phyloP scores from a whole-genome alignment of 2,797 vertebrate species.

The Karalla daura region DNA sequence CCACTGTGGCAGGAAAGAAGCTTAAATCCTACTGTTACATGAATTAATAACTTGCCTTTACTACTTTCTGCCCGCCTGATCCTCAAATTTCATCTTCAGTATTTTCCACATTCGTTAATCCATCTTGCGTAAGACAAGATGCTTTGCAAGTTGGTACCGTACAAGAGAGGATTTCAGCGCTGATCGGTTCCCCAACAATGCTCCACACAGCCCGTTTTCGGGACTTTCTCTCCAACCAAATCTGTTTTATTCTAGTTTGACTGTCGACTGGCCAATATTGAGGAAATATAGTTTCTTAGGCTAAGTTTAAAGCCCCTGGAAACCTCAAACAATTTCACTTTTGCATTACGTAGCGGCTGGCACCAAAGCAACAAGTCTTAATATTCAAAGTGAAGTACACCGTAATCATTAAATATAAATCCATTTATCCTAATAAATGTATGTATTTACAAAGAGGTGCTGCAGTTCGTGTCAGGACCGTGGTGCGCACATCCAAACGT shows the following conservation, averaged over 20 bases:
- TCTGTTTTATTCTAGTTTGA: conserved; percentile 20
- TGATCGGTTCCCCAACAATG: conserved; percentile 36
- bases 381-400: conserved; percentile 42
- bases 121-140: conserved; percentile 35
- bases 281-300: neutral
- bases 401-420: conserved; percentile 62
- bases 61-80: conserved; percentile 30
- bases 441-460: conserved; percentile 47
- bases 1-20: conserved; percentile 51
- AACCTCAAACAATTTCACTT: conserved; percentile 6
- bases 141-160: conserved; percentile 30
- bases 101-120: conserved; percentile 53
- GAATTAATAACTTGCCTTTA: conserved; percentile 44
- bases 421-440: conserved; percentile 57
- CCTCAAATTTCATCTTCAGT: conserved; percentile 36
- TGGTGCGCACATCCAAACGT: conserved; percentile 39
- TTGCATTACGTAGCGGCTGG: conserved; percentile 26
- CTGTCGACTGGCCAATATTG: conserved; percentile 12
- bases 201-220: conserved; percentile 14
- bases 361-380: conserved; percentile 29
- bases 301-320: neutral
- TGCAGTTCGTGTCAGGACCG: conserved; percentile 38
- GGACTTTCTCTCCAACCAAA: conserved; percentile 17
- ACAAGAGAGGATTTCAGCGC: conserved; percentile 47
- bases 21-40: conserved; percentile 55